A percentile compares a stretch with the other conserved stretches of the same genome.
Evolutionary conservation across 2,888 invertebrate genomes (phyloP).

Genomic region (Homarus gammarus): DNA sequence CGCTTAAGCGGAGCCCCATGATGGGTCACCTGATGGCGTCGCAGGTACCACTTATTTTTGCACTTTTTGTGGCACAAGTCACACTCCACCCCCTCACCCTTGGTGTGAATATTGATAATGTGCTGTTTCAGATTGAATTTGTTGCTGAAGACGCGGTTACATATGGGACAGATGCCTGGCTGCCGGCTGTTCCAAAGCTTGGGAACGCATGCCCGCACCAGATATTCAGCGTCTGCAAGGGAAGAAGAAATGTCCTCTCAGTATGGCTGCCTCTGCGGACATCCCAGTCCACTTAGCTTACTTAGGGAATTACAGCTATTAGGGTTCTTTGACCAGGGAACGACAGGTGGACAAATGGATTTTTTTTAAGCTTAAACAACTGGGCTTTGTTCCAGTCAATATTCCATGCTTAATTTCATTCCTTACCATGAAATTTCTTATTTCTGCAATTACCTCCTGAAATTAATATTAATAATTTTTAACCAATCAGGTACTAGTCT

Average conservation of each 20-base stretch:
- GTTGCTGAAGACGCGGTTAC: conserved; percentile 77
- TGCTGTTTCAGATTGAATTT: conserved; percentile 77
- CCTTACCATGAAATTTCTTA: conserved; percentile 54
- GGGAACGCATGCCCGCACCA: conserved; percentile 75
- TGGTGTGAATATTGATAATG: conserved; percentile 77
- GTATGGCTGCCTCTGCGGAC: conserved; percentile 71
- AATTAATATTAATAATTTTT: conserved; percentile 62
- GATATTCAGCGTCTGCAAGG: conserved; percentile 76
- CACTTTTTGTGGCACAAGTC: conserved; percentile 76
- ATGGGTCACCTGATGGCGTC: conserved; percentile 77
- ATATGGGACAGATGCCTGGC: conserved; percentile 76
- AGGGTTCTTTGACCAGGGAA: conserved; percentile 62
- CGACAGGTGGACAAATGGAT: conserved; percentile 73
- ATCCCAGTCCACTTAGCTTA: conserved; percentile 71
- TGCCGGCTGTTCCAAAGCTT: conserved; percentile 76
- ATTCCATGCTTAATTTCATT: conserved; percentile 66
- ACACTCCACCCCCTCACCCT: conserved; percentile 76
- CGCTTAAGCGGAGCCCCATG: conserved; percentile 76
- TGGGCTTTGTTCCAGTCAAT: conserved; percentile 51
- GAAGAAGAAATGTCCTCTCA: conserved; percentile 76
- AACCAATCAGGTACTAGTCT: conserved; percentile 56
- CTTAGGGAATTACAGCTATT: conserved; percentile 66
- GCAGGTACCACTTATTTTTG: conserved; percentile 77
- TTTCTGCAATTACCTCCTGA: conserved; percentile 54
- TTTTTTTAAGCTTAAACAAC: conserved; percentile 45